These are phyloP conservation scores for Bucorvus abyssinicus DNA, from an alignment of 2,797 vertebrate species.

Conservation along the genomic window DNA sequence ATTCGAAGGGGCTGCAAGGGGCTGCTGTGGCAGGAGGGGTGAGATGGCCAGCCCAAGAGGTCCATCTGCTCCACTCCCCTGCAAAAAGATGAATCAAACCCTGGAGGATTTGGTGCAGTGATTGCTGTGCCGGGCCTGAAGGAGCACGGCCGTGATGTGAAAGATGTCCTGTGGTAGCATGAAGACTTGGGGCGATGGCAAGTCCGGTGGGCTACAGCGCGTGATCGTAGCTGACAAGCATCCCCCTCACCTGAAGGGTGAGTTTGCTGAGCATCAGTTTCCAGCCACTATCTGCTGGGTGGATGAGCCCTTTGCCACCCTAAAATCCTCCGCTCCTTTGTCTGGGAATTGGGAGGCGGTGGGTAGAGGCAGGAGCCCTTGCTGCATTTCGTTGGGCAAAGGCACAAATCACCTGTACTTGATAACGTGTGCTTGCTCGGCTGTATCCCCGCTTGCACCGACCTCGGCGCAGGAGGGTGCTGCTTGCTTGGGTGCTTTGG, in stretches of 20 bases:
- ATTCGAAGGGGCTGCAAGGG: background rate
- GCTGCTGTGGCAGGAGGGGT: no score
- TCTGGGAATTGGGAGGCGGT: background rate
- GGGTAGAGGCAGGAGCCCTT: background rate
- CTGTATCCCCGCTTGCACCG: background rate
- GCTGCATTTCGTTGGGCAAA: background rate
- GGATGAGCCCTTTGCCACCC: no score
- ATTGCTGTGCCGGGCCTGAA: background rate
- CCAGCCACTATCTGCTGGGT: no score
- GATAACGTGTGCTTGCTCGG: no score
- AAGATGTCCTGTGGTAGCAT: background rate
- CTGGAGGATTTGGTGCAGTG: background rate
- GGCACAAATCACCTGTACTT: no score
- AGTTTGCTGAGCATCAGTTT: no score
- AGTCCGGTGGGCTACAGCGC: no score
- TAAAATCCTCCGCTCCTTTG: background rate
- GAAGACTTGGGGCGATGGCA: no score
- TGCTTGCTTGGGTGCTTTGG: background rate
- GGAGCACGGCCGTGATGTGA: fast-evolving
- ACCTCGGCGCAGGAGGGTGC: fast-evolving
- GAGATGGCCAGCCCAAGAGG: no score
- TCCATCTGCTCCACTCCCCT: background rate
- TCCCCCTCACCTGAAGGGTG: no score
- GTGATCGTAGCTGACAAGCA: no score
- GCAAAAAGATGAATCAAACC: background rate